Conservation (phyloP, 1,140 invertebrate species). For the Babylonia areolata region DNA sequence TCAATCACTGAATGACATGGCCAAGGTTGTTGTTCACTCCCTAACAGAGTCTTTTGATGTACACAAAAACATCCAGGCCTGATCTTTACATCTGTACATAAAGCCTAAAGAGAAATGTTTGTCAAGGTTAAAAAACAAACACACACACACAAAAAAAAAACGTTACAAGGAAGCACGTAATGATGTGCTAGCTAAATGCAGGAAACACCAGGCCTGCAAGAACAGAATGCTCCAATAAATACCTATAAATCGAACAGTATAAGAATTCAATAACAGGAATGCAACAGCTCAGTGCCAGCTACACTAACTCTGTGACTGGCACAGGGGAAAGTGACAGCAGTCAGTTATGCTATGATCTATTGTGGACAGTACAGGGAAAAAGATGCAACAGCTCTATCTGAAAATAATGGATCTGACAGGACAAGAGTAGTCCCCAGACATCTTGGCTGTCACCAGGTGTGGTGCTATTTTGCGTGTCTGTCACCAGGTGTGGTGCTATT, state of each 20-base stretch:
- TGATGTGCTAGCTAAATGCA: neutral
- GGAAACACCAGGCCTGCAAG: neutral
- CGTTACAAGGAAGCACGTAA: too few species aligned
- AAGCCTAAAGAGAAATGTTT: neutral
- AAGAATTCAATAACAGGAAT: neutral
- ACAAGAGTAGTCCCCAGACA: conserved; percentile 21
- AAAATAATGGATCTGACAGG: neutral
- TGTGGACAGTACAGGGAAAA: neutral
- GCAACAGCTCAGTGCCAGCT: neutral
- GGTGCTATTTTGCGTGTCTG: neutral
- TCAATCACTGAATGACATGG: neutral
- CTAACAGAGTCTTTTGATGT: neutral
- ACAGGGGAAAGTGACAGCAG: neutral
- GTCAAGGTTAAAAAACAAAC: too few species aligned
- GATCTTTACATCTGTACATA: neutral
- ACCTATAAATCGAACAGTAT: neutral
- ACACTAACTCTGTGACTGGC: neutral
- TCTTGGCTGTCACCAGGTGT: conserved; percentile 35
- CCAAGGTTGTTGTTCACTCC: neutral
- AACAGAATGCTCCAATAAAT: neutral
- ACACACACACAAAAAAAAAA: neutral
- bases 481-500: too few species aligned
- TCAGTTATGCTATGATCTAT: too few species aligned
- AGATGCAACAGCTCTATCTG: neutral
- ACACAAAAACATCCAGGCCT: neutral